These are phyloP conservation scores for Apodemus agrarius DNA, from an alignment of 2,797 vertebrate species.

Conservation along the genomic window DNA sequence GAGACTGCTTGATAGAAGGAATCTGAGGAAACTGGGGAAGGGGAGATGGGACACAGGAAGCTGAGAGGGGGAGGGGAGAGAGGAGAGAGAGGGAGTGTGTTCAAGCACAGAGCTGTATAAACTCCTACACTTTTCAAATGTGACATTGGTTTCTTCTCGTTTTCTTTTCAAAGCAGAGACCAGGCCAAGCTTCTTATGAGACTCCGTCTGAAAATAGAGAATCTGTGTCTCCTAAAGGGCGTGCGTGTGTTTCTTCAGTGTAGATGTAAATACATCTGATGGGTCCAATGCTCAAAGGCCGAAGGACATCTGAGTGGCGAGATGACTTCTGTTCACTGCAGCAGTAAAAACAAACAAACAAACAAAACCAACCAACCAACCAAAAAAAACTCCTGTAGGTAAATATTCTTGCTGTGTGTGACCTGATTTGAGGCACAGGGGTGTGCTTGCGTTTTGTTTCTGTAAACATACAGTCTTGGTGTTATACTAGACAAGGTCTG, in stretches of 20 bases:
- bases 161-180: slow-evolving; percentile 57
- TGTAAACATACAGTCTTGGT: background rate
- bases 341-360: background rate
- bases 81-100: slow-evolving; percentile 36
- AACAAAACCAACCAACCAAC: too few species aligned
- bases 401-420: slow-evolving; percentile 15
- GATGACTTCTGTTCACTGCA: background rate
- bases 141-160: slow-evolving; percentile 57
- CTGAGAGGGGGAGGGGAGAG: slow-evolving; percentile 10
- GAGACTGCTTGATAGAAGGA: slow-evolving; percentile 37
- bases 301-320: background rate
- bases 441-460: background rate
- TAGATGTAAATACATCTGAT: background rate
- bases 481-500: background rate
- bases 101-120: slow-evolving; percentile 46
- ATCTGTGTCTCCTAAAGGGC: slow-evolving; percentile 15
- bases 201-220: slow-evolving; percentile 57
- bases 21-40: slow-evolving; percentile 52
- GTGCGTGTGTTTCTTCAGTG: background rate
- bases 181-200: slow-evolving; percentile 44
- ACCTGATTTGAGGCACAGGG: background rate
- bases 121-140: slow-evolving; percentile 44
- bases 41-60: slow-evolving; percentile 23
- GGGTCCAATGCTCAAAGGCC: background rate
- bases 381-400: background rate